phyloP scores from a whole-genome alignment of 2,888 invertebrate genomes.

The Onchidella celtica region DNA sequence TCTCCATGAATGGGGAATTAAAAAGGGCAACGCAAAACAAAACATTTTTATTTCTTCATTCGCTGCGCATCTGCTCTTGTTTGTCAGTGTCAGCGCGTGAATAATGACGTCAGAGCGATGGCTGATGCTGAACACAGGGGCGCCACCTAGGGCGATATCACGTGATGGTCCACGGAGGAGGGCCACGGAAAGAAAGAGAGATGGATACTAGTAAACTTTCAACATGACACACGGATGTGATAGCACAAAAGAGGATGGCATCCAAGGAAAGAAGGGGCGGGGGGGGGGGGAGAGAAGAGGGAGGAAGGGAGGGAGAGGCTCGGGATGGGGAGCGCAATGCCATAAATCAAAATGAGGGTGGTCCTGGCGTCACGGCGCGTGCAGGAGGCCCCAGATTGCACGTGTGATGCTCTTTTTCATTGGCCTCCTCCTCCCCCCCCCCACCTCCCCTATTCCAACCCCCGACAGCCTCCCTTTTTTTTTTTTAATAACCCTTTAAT shows the following conservation, averaged over 20 bases:
- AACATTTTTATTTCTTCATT: background rate
- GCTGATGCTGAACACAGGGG: background rate
- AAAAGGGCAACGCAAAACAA: background rate
- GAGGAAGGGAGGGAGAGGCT: too few relatives aligned
- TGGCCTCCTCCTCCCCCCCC: constrained; percentile 12
- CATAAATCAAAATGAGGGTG: constrained; percentile 20
- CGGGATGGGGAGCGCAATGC: too few relatives aligned
- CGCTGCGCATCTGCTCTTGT: background rate
- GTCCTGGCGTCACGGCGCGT: background rate
- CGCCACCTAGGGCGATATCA: constrained; percentile 25
- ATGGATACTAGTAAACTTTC: constrained; percentile 15
- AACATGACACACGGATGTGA: constrained; percentile 24
- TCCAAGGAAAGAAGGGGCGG: too few relatives aligned
- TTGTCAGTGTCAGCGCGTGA: background rate
- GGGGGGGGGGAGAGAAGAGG: too few relatives aligned
- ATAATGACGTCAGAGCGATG: constrained; percentile 29
- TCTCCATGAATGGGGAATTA: background rate
- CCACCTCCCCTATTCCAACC: too few relatives aligned
- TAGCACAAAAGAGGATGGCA: too few relatives aligned
- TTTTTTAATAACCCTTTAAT: too few relatives aligned
- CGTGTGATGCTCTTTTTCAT: constrained; percentile 23
- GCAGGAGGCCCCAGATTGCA: constrained; percentile 2
- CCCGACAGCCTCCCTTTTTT: too few relatives aligned
- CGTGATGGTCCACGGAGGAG: background rate
- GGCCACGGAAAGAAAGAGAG: too few relatives aligned